Percentiles rank a stretch among this genome's conserved stretches.
Conservation (phyloP, 1,140 invertebrate species). For the Scaptomyza graminum region DNA sequence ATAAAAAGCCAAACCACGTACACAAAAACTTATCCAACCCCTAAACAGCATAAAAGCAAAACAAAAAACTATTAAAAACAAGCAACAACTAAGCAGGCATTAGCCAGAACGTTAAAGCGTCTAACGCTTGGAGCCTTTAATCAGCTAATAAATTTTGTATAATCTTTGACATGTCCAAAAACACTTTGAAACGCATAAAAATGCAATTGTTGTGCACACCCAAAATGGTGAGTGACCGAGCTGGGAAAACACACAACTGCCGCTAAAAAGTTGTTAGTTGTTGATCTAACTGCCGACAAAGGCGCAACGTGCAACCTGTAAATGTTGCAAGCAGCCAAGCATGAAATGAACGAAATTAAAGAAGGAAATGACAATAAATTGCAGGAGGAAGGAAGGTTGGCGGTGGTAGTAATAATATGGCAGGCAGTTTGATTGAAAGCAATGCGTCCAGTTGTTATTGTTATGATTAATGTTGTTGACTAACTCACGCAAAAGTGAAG, state of each 20-base stretch:
- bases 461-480: constrained; percentile 49
- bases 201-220: constrained; percentile 61
- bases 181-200: constrained; percentile 77
- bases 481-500: constrained; percentile 9
- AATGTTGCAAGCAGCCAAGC: constrained; percentile 44
- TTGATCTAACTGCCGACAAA: constrained; percentile 54
- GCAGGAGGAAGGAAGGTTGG: neutral
- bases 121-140: constrained; percentile 22
- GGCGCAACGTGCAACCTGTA: constrained; percentile 64
- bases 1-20: constrained; percentile 11
- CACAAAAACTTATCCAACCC: constrained; percentile 29
- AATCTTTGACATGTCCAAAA: constrained; percentile 62
- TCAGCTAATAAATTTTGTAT: constrained; percentile 62
- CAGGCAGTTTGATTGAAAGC: constrained; percentile 21
- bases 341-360: constrained; percentile 58
- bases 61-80: constrained; percentile 16
- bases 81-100: constrained; percentile 21
- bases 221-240: neutral
- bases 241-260: constrained; percentile 47
- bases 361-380: constrained; percentile 47
- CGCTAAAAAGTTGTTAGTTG: constrained; percentile 19
- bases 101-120: constrained; percentile 17
- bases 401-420: neutral
- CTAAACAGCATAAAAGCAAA: constrained; percentile 16
- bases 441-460: constrained; percentile 54